These are phyloP conservation scores for Formica selysi DNA, from an alignment of 1,140 invertebrate genomes.

Conservation along the genomic window DNA sequence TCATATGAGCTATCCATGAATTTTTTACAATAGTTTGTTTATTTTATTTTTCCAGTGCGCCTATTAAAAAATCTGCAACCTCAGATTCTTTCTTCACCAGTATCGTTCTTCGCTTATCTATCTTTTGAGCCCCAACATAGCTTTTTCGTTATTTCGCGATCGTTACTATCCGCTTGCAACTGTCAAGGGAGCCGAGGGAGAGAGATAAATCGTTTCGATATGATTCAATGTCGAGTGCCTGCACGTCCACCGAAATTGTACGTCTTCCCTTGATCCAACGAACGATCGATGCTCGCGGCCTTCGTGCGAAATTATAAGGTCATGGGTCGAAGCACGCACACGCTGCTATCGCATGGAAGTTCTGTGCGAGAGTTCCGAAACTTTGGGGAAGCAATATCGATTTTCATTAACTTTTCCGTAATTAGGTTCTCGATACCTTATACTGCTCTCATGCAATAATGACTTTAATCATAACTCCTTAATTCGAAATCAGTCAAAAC, in stretches of 20 bases:
- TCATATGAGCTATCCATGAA: background rate
- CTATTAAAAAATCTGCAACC: background rate
- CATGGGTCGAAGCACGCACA: conserved; percentile 38
- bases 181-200: background rate
- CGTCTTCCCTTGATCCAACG: conserved; percentile 59
- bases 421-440: background rate
- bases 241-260: conserved; percentile 69
- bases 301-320: conserved; percentile 57
- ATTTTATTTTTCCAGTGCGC: background rate
- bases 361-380: conserved; percentile 7
- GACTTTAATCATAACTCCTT: background rate
- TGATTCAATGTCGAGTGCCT: conserved; percentile 65
- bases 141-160: conserved; percentile 23
- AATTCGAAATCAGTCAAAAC: background rate
- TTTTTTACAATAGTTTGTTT: background rate
- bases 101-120: background rate
- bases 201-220: conserved; percentile 34
- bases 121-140: background rate
- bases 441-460: background rate
- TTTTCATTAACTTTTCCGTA: conserved; percentile 31
- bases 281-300: conserved; percentile 54
- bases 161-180: background rate
- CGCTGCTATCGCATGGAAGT: background rate
- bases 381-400: conserved; percentile 47
- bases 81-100: background rate